Conservation (phyloP, 2,888 invertebrate species). For the Scaptomyza reducta region DNA sequence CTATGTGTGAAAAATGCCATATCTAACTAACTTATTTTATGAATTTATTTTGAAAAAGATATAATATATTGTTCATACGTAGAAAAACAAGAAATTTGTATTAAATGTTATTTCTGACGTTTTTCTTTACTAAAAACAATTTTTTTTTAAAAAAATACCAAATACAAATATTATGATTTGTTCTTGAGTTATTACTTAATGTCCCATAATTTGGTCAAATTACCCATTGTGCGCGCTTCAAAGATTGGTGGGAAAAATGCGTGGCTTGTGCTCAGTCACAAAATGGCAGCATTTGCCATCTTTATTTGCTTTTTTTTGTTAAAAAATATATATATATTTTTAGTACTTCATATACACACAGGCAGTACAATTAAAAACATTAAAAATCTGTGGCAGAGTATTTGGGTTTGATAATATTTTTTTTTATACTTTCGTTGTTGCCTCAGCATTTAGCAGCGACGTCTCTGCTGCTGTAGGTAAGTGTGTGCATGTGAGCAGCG, state of each 20-base stretch:
- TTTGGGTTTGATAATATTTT: slow-evolving; percentile 10
- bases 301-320: slow-evolving; percentile 4
- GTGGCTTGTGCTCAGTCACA: slow-evolving; percentile 48
- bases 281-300: slow-evolving; percentile 60
- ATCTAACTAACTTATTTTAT: too few species aligned
- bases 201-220: background rate
- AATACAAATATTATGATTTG: background rate
- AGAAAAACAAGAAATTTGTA: too few species aligned
- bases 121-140: too few species aligned
- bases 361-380: too few species aligned
- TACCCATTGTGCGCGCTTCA: background rate
- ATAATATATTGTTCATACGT: too few species aligned
- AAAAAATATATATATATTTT: too few species aligned
- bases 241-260: slow-evolving; percentile 3
- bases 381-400: too few species aligned
- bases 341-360: too few species aligned
- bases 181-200: background rate
- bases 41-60: too few species aligned
- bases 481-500: slow-evolving; percentile 6
- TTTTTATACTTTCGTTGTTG: slow-evolving; percentile 7
- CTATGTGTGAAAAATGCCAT: too few species aligned
- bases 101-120: too few species aligned
- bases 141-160: too few species aligned
- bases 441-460: slow-evolving; percentile 9
- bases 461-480: slow-evolving; percentile 17